Conservation (phyloP, 2,113 vertebrate genomes). For the Myotis brandtii region DNA sequence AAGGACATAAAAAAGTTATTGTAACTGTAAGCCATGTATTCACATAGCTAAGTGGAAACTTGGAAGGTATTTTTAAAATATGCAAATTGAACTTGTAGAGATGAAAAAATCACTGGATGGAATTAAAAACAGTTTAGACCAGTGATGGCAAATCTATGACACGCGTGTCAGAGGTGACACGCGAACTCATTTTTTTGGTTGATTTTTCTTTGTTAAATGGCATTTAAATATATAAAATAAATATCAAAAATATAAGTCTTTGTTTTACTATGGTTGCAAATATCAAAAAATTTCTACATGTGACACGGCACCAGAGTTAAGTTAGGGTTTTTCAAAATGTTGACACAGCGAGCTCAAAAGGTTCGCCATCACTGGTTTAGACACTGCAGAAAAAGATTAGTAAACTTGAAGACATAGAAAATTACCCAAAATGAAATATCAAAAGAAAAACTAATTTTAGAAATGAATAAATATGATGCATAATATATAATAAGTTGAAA, state of each 20-base stretch:
- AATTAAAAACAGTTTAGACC: slow-evolving; percentile 17
- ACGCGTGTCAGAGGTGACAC: too few relatives aligned
- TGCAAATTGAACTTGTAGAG: background rate
- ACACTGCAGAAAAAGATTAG: background rate
- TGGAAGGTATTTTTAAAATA: slow-evolving; percentile 1
- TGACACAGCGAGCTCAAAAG: too few relatives aligned
- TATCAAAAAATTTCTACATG: too few relatives aligned
- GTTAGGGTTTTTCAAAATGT: too few relatives aligned
- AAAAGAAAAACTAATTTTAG: background rate
- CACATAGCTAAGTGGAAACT: background rate
- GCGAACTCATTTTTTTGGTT: too few relatives aligned
- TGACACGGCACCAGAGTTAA: too few relatives aligned
- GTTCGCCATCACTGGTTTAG: background rate
- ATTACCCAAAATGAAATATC: slow-evolving; percentile 18
- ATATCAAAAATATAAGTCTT: too few relatives aligned
- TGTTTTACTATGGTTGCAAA: too few relatives aligned
- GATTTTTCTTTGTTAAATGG: too few relatives aligned
- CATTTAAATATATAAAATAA: too few relatives aligned
- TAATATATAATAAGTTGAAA: background rate
- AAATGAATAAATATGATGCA: background rate
- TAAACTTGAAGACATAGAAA: slow-evolving; percentile 4
- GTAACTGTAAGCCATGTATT: background rate
- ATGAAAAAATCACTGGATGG: slow-evolving; percentile 15
- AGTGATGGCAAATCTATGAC: too few relatives aligned
- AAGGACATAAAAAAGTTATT: background rate